Base-by-base conservation (phyloP, 1,140 invertebrate species). In the Homalodisca vitripennis region DNA sequence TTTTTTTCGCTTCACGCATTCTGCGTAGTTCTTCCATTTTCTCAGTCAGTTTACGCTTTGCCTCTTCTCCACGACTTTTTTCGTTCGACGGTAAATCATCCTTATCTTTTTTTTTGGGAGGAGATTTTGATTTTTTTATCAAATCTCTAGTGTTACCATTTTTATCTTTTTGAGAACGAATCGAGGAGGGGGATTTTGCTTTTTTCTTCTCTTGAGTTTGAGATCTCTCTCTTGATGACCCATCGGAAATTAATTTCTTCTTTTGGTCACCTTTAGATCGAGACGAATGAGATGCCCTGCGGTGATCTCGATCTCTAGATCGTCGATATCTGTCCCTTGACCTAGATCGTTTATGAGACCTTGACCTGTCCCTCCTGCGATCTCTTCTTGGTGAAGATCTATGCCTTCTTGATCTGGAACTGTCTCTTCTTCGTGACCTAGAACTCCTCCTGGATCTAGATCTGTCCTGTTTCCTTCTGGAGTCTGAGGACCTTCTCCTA, bases 1-100 rank as follows among this genome's bases (percentile, higher is more conserved):
- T 53, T 26, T 48, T n/a, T 66, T 70, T 63, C 62, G 70, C 66
- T 30, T 66, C 57, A 26, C 30, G 41, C 1, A 41, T 48, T 30
- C 66, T 57, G 17, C 46, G 22, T 30, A 66, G 22, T 26, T 68
- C 67, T 13, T 66, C 46, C 22, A 69, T 29, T 22, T 29, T 62
- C 26, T 26, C 53, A 26, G 32, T 69, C 17, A 63, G 24, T 32
- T 32, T 41, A 17, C 66, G 13, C 67, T 66, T 66, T 2, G 64
- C 41, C 20, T 66, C 47, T 2, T 66, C 34, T 2, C 64, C 47
- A 3, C 47, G 31, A 22, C 34, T 51, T 34, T 47, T 31, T 12
- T 10, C 6, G 34, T 41, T 41, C 17, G 34, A 6, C 3, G 48
- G n/a, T 20, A 10, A n/a, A n/a, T 10, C 31, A 51, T 66, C 47